Base-by-base conservation (phyloP, 2,888 invertebrate genomes). In the Scrobipalpa costella region DNA sequence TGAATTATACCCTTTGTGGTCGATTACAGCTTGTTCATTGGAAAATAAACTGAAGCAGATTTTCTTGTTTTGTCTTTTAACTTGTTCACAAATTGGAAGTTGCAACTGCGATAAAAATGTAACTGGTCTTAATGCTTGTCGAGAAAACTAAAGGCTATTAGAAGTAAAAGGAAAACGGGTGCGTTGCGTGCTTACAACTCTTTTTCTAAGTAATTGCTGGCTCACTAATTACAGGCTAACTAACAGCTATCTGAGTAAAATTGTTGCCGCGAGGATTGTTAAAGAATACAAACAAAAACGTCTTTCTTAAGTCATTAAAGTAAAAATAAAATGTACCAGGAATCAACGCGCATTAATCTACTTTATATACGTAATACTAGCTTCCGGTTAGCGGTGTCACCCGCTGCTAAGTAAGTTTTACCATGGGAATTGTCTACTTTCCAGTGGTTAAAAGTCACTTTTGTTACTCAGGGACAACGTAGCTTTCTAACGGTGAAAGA, bases 161-260 rank as follows among this genome's bases (percentile, higher is more conserved):
- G 2, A n/a, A 34, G 34, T 50, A 57, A 38, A 58, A 38, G 40
- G 27, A 44, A 59, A 44, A 40, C 38, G 17, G 7, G 40, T 40
- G 5, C 7, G 38, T 61, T 36, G 61, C 61, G 61, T 61, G 52
- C 17, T 36, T 17, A 8, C 36, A 52, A 38, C 50, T 61, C 61
- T 61, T 61, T 61, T 61, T 8, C 17, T 13, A 61, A 61, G 52
- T 61, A 61, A 61, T 61, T 61, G 61, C 61, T 38, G 38, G 15
- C 15, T 15, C 59, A 27, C 58, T 59, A 59, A 59, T 59, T 40
- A 44, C 44, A 7, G 44, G 44, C 21, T 59, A 44, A 38, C 44
- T 49, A 47, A 47, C 47, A 21, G 36, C 17, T 57, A 57, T 57
- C 57, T 57, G 57, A 57, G 57, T 36, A 8, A 57, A 57, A 38